A percentile compares a stretch with the other conserved stretches of the same genome.
Conservation (phyloP, 2,888 invertebrate species). For the Phengaris arion region DNA sequence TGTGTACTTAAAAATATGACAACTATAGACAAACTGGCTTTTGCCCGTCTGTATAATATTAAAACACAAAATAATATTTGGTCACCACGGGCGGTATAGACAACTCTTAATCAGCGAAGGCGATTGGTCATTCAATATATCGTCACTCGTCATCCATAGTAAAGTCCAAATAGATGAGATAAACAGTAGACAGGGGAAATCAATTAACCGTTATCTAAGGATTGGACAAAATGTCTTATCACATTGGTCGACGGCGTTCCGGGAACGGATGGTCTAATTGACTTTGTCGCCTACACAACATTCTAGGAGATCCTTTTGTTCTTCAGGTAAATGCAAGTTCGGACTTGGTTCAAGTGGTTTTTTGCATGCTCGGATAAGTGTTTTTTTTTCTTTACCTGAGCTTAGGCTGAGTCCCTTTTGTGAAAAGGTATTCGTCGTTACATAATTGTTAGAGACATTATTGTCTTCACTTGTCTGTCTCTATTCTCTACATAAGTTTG, state of each 20-base stretch:
- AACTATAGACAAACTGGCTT: no score
- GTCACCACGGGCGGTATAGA: no score
- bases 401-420: neutral
- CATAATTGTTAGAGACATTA: slow-evolving; percentile 1
- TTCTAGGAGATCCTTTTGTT: slow-evolving; percentile 62
- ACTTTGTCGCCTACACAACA: slow-evolving; percentile 76
- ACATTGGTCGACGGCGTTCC: slow-evolving; percentile 60
- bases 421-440: slow-evolving; percentile 25
- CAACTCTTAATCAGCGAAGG: no score
- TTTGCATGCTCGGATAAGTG: slow-evolving; percentile 6
- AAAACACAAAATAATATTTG: no score
- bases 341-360: slow-evolving; percentile 2
- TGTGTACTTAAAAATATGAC: no score
- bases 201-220: slow-evolving; percentile 34
- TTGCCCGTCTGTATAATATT: no score
- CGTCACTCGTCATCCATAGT: neutral
- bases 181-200: slow-evolving; percentile 28
- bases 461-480: neutral
- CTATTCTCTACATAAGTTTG: slow-evolving; percentile 24
- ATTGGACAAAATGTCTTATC: slow-evolving; percentile 63
- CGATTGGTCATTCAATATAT: no score
- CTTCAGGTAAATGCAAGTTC: slow-evolving; percentile 43
- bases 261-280: slow-evolving; percentile 79
- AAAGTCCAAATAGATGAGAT: slow-evolving; percentile 51
- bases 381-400: slow-evolving; percentile 19